Base-by-base conservation (phyloP, 2,113 vertebrate genomes). In the Paracanthobrama guichenoti region DNA sequence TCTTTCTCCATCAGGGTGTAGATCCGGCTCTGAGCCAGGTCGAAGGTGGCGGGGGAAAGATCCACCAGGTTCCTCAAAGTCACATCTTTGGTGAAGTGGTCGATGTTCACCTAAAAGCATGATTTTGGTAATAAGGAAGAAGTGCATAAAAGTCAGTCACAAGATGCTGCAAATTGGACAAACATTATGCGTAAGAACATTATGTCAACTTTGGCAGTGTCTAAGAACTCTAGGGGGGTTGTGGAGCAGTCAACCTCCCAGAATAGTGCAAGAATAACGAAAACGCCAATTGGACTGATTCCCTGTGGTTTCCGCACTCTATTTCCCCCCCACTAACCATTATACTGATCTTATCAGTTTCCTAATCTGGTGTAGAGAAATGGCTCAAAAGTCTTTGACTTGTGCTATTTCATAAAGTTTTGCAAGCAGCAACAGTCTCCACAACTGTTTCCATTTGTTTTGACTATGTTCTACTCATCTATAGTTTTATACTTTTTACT, bases 1-100 rank as follows among this genome's bases (percentile, higher is more conserved):
- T 99, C 97, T 89, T 98, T 99, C 91, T 99, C 97, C 98, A 99
- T 99, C 92, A 99, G 93, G 86, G 95, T 95, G 53, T 93, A 95
- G 91, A 99, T 95, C 80, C 94, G 94, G 88, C 97, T 97, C 94
- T 99, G 97, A 80, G 97, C 98, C 93, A 96, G 88, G 35, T 98
- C 96, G 84, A 99, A 99, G 90, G 95, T 96, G 57, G 84, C 73
- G 1, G 91, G 75, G 9, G 97, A 96, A 0, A 97, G 96, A 16
- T 96, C 95, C 87, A 95, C 94, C 93, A 99, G 93, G 91, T 97
- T 98, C 91, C 96, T 97, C 93, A 96, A 90, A 57, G 97, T 99
- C 89, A 98, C 88, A 0, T 94, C 96, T 90, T 96, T 98, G 86
- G 98, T 99, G 94, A 96, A 94, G 88, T 99, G 96, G 86, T 99